A percentile compares a stretch with the other conserved stretches of the same genome.
phyloP scores from a whole-genome alignment of 30 jellyfish, hydroid and myxozoan genomes.

The Aurelia aurita region DNA sequence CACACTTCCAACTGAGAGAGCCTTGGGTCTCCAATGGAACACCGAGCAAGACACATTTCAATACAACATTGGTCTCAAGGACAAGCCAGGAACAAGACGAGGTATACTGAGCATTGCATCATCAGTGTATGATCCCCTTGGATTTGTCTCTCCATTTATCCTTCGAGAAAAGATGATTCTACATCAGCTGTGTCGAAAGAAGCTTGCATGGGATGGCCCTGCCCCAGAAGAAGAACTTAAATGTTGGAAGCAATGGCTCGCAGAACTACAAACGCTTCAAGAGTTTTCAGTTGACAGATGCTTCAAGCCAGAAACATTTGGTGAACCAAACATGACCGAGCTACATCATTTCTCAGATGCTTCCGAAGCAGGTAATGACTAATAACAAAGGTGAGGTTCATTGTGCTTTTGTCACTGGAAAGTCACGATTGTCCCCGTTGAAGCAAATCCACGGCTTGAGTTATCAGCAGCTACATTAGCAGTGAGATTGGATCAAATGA shows the following conservation, averaged over 20 bases:
- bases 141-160: slow-evolving; percentile 55
- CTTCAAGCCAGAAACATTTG: too few species aligned
- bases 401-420: slow-evolving; percentile 53
- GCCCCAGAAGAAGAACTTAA: slow-evolving; percentile 6
- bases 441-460: slow-evolving; percentile 50
- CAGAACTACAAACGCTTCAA: slow-evolving; percentile 10
- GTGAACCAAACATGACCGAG: background rate
- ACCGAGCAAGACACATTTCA: slow-evolving; percentile 4
- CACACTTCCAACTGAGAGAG: slow-evolving; percentile 37
- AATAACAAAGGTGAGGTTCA: slow-evolving; percentile 15
- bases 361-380: slow-evolving; percentile 13
- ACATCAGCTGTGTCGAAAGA: slow-evolving; percentile 22
- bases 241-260: slow-evolving; percentile 36
- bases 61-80: background rate
- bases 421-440: slow-evolving; percentile 49
- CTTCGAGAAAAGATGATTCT: slow-evolving; percentile 46
- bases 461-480: slow-evolving; percentile 37
- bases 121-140: slow-evolving; percentile 60
- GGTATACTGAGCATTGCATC: slow-evolving; percentile 20
- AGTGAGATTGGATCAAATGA: slow-evolving; percentile 18
- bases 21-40: slow-evolving; percentile 53
- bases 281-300: too few species aligned
- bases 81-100: slow-evolving; percentile 37
- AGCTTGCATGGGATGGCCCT: slow-evolving; percentile 41
- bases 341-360: slow-evolving; percentile 62